A percentile compares a stretch with the other conserved stretches of the same genome.
Conservation (phyloP, 2,888 invertebrate species). For the Creontiades dilutus region DNA sequence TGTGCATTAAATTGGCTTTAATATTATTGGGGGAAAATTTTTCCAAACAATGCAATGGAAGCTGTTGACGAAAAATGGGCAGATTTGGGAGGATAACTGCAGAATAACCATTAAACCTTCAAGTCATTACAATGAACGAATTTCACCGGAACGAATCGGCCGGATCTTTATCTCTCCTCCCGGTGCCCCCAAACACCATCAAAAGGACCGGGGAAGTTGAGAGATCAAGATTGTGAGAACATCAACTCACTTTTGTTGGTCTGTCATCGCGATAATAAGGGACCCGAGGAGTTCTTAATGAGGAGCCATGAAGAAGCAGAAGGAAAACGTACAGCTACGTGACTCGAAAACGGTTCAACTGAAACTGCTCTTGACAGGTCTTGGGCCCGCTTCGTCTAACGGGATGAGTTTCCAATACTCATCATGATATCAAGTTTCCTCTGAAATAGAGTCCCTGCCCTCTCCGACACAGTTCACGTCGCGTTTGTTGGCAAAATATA, state of each 20-base stretch:
- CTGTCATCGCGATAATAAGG: not conserved
- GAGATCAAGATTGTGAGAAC: not conserved
- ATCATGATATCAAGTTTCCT: constrained; percentile 27
- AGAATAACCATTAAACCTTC: too few relatives aligned
- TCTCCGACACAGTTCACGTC: not conserved
- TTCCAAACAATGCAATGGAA: too few relatives aligned
- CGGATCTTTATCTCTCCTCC: too few relatives aligned
- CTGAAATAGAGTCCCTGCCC: not conserved
- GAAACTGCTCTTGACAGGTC: constrained; percentile 16
- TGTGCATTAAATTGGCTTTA: too few relatives aligned
- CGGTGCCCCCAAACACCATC: too few relatives aligned
- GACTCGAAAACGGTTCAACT: constrained; percentile 21
- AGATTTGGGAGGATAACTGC: too few relatives aligned
- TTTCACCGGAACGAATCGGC: too few relatives aligned
- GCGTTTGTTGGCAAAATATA: too few relatives aligned
- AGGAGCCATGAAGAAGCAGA: constrained; percentile 4
- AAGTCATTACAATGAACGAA: too few relatives aligned
- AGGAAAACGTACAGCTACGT: constrained; percentile 11
- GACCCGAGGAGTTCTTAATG: constrained; percentile 21
- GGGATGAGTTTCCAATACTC: constrained; percentile 36
- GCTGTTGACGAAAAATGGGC: too few relatives aligned
- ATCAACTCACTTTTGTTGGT: not conserved
- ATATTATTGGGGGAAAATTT: too few relatives aligned
- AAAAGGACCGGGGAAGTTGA: too few relatives aligned
- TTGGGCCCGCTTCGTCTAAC: not conserved